A percentile compares a stretch with the other conserved stretches of the same genome.
Evolutionary conservation across 2,797 vertebrate species (phyloP).

Genomic region (Phataginus tricuspis): DNA sequence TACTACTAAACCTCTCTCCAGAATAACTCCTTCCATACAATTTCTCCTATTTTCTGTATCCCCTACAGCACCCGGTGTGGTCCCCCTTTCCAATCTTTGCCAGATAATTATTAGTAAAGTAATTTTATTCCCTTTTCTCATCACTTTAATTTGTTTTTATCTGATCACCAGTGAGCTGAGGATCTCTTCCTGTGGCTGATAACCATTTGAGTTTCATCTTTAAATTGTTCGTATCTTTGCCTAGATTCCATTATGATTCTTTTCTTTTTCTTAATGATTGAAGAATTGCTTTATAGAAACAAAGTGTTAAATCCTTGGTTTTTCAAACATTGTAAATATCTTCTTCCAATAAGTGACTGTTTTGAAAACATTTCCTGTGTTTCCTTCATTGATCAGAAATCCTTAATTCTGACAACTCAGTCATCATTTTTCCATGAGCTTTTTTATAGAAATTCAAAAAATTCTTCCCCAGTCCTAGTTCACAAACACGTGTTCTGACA

Average conservation of each 20-base stretch:
- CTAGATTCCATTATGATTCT: neutral
- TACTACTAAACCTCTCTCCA: neutral
- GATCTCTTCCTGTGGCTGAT: neutral
- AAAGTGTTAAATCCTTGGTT: neutral
- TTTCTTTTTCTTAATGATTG: neutral
- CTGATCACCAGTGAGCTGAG: neutral
- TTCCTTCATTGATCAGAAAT: conserved; percentile 29
- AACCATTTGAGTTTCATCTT: neutral
- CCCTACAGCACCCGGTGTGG: neutral
- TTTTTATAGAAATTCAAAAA: conserved; percentile 34
- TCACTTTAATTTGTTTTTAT: neutral
- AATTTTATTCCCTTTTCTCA: neutral
- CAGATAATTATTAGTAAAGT: neutral
- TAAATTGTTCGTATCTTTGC: neutral
- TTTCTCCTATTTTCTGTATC: neutral
- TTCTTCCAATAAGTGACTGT: neutral
- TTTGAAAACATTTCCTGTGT: neutral
- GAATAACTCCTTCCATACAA: neutral
- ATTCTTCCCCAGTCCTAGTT: neutral
- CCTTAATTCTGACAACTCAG: neutral
- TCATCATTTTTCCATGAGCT: neutral
- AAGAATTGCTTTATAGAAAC: conserved; percentile 2
- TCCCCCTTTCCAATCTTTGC: neutral
- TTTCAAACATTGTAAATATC: neutral
- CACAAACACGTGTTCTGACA: neutral